Conservation (phyloP, 2,797 vertebrate species). For the Argentina silus region DNA sequence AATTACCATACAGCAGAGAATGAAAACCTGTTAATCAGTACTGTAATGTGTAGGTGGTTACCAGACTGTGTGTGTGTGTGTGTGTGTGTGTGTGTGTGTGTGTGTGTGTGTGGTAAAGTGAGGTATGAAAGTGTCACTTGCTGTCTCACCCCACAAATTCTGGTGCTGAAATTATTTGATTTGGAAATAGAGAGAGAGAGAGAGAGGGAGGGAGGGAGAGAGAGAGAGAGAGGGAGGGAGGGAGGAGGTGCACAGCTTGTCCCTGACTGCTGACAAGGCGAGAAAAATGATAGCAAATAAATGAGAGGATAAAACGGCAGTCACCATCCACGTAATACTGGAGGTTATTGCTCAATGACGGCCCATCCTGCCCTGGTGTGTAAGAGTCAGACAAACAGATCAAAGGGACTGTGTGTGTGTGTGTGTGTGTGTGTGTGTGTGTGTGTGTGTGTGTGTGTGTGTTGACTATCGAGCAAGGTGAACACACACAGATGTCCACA, state of each 20-base stretch:
- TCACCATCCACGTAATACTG: not conserved
- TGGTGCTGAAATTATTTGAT: not conserved
- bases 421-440: constrained; percentile 5
- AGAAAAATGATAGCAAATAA: not conserved
- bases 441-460: constrained; percentile 9
- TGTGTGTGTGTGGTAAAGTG: not conserved
- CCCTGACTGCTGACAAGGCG: not conserved
- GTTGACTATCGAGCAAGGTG: not conserved
- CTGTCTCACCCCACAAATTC: not conserved
- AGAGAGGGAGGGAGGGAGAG: not conserved
- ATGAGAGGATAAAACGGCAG: not conserved
- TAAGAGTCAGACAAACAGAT: constrained; percentile 28
- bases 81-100: not conserved
- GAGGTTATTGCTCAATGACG: constrained; percentile 1
- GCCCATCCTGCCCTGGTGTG: not conserved
- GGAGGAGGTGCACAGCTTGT: not conserved
- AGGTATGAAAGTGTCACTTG: not conserved
- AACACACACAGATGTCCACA: not conserved
- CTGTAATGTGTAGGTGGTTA: not conserved
- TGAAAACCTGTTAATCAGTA: constrained; percentile 34
- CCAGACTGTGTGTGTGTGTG: constrained; percentile 2
- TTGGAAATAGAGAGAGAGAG: not conserved
- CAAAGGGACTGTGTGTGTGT: not conserved
- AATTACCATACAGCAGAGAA: constrained; percentile 45
- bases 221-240: not conserved